Conservation (phyloP, 2,888 invertebrate species). For the Drosophila anceps region DNA sequence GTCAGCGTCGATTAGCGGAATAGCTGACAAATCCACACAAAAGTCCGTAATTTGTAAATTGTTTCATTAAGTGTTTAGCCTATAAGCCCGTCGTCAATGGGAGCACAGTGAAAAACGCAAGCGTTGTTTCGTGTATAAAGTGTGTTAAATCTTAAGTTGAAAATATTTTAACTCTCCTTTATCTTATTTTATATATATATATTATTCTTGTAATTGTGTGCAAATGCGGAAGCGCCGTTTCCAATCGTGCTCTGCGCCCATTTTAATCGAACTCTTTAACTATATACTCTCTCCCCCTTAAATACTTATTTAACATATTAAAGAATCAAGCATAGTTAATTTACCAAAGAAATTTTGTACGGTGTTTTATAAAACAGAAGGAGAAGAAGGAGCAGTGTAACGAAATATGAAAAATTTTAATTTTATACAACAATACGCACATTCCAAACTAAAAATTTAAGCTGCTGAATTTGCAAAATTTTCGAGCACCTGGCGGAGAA, state of each 20-base stretch:
- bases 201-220: slow-evolving; percentile 53
- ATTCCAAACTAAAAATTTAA: slow-evolving; percentile 60
- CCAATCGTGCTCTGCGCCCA: slow-evolving; percentile 22
- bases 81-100: slow-evolving; percentile 56
- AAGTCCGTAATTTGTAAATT: slow-evolving; percentile 77
- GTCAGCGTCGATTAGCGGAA: slow-evolving; percentile 68
- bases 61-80: slow-evolving; percentile 77
- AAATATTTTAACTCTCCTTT: slow-evolving; percentile 5
- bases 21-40: slow-evolving; percentile 45
- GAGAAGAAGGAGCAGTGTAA: slow-evolving; percentile 17
- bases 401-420: slow-evolving; percentile 42
- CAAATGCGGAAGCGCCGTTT: slow-evolving; percentile 33
- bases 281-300: slow-evolving; percentile 21
- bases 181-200: slow-evolving; percentile 21
- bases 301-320: slow-evolving; percentile 49
- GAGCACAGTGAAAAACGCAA: slow-evolving; percentile 55
- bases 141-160: slow-evolving; percentile 71
- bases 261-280: slow-evolving; percentile 30
- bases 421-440: slow-evolving; percentile 62
- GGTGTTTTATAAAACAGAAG: slow-evolving; percentile 46
- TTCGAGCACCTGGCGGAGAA: slow-evolving; percentile 30
- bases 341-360: slow-evolving; percentile 70
- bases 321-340: slow-evolving; percentile 60
- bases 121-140: slow-evolving; percentile 69
- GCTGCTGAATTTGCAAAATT: slow-evolving; percentile 41